These are phyloP conservation scores for Caenorhabditis briggsae DNA, from an alignment of 1,140 invertebrate genomes.

Conservation along the genomic window DNA sequence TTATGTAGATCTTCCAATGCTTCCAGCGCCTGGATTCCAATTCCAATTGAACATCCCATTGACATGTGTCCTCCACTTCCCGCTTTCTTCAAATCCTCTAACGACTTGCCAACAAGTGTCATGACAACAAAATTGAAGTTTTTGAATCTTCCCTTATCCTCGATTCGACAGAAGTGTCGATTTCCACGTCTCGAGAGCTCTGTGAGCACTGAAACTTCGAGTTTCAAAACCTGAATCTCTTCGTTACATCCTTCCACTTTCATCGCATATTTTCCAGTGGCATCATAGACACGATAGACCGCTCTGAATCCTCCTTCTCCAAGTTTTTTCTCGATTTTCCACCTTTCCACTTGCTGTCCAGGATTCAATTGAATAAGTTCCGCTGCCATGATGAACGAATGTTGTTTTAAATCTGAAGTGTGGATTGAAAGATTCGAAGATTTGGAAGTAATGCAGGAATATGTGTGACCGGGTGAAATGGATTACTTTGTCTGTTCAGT, in stretches of 20 bases:
- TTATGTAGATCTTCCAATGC: conserved; percentile 70
- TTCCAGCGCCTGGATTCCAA: conserved; percentile 71
- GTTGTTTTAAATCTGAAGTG: too few relatives aligned
- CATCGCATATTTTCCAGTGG: conserved; percentile 67
- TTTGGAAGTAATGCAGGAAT: too few relatives aligned
- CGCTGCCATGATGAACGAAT: conserved; percentile 22
- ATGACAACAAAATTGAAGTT: conserved; percentile 69
- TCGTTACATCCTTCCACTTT: conserved; percentile 71
- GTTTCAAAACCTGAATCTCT: conserved; percentile 40
- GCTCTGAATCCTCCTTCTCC: conserved; percentile 67
- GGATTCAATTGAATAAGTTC: conserved; percentile 58
- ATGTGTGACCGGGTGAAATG: too few relatives aligned
- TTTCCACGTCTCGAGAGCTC: conserved; percentile 63
- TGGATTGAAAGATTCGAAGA: too few relatives aligned
- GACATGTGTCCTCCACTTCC: conserved; percentile 62
- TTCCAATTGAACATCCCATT: conserved; percentile 68
- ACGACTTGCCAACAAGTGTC: conserved; percentile 73
- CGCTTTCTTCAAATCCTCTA: conserved; percentile 61
- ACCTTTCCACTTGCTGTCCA: conserved; percentile 56
- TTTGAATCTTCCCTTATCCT: conserved; percentile 52
- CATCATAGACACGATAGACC: conserved; percentile 55
- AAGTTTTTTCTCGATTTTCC: conserved; percentile 65
- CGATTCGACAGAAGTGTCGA: conserved; percentile 66
- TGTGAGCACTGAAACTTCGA: conserved; percentile 54
- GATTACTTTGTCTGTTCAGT: too few relatives aligned